Base-by-base conservation (phyloP, 2,888 invertebrate genomes). In the Hermodice carunculata region DNA sequence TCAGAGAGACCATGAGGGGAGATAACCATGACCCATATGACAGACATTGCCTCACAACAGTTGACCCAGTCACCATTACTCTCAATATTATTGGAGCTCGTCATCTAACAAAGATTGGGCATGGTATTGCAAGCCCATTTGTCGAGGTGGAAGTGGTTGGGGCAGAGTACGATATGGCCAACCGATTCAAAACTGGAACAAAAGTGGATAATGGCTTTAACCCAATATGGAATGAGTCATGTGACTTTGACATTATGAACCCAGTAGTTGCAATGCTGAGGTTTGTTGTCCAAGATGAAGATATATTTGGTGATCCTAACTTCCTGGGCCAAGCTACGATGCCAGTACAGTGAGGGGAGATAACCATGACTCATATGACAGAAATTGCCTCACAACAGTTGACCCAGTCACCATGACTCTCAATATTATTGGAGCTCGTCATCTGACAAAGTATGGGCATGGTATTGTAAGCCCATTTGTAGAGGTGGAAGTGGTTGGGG, bases 241-340 rank as follows among this genome's bases (percentile, higher is more conserved):
- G 88, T 74, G 88, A 89, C 67, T 90, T 90, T 79, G 87, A 88
- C 76, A 86, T 90, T 48, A 78, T 86, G 68, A 87, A 89, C 64
- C 89, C 89, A 5, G 89, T 90, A 68, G 66, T 89, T 61, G 89
- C 89, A 1, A 74, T 90, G 40, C 80, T 90, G 22, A 83, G 89
- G 17, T 89, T 90, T 77, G 85, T 88, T 29, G 89, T 90, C 19
- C 85, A 89, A 60, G 89, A 90, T 80, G 97, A 96, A 85, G 98
- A 99, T 83, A 94, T 96, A 89, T 98, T 99, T 87, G 96, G 96
- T 0, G 98, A 98, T 80, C 93, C 87, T 92, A 96, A 96, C 88
- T 96, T 98, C 85, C 93, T 98, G 67, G 98, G 98, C 0, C 98
- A 99, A 87, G 95, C 95, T 43, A 94, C 95, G 14, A 96, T 92